phyloP scores from a whole-genome alignment of 2,888 invertebrate species.

The Endotricha flammealis region DNA sequence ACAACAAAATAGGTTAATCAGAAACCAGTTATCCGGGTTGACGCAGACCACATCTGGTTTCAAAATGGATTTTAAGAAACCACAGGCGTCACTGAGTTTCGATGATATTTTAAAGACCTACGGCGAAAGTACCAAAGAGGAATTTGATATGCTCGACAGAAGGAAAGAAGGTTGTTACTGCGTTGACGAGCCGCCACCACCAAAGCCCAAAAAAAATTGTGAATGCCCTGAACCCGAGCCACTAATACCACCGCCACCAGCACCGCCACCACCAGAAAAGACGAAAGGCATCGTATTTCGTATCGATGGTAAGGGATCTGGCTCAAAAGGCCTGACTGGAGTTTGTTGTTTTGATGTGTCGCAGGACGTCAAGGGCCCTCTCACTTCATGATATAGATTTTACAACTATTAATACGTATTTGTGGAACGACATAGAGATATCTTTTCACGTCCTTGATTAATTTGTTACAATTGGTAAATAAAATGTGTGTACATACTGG shows the following conservation, averaged over 20 bases:
- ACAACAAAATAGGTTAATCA: no score
- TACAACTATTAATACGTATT: no score
- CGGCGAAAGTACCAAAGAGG: no score
- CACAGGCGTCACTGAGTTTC: background rate
- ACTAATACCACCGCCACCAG: background rate
- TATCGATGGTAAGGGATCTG: slow-evolving; percentile 39
- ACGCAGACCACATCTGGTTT: slow-evolving; percentile 11
- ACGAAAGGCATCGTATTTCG: slow-evolving; percentile 22
- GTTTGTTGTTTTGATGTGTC: slow-evolving; percentile 5
- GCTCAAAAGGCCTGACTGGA: slow-evolving; percentile 33
- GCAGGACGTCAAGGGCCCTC: background rate
- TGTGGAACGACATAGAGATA: no score
- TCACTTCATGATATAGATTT: no score
- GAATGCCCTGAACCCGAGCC: background rate
- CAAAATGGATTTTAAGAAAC: slow-evolving; percentile 14
- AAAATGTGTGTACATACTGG: no score
- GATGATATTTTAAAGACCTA: background rate
- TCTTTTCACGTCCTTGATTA: no score
- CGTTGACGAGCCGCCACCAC: background rate
- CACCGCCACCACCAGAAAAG: no score
- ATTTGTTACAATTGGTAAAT: no score
- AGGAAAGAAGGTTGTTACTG: background rate
- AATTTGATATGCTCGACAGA: no score
- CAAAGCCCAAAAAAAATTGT: no score
- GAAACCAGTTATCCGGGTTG: no score